Percentiles rank a stretch among this genome's conserved stretches.
phyloP scores from a whole-genome alignment of 2,888 invertebrate genomes.

The Drosophila demipolita region DNA sequence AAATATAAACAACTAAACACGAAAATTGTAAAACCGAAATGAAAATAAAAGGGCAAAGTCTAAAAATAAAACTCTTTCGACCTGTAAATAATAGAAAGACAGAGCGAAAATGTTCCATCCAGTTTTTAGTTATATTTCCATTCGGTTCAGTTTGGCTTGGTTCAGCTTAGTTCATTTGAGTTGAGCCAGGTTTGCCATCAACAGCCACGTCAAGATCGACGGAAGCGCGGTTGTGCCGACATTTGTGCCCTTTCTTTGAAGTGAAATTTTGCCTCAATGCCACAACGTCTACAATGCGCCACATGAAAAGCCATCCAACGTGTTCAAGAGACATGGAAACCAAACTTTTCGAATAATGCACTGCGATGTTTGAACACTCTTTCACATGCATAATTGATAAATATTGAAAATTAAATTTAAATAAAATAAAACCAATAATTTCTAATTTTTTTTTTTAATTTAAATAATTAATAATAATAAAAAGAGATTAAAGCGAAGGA shows the following conservation, averaged over 20 bases:
- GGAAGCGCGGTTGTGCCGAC: slow-evolving; percentile 34
- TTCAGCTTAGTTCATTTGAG: slow-evolving; percentile 17
- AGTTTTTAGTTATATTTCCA: slow-evolving; percentile 31
- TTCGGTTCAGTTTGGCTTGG: slow-evolving; percentile 14
- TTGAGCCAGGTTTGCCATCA: slow-evolving; percentile 10
- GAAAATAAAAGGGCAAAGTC: slow-evolving; percentile 53
- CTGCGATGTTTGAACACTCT: slow-evolving; percentile 10
- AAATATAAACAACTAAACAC: slow-evolving; percentile 74
- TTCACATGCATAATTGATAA: not conserved
- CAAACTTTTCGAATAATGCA: not conserved
- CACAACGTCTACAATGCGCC: slow-evolving; percentile 60
- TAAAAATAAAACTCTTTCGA: slow-evolving; percentile 44
- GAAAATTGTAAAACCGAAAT: slow-evolving; percentile 36
- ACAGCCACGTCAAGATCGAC: slow-evolving; percentile 17
- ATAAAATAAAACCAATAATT: not conserved
- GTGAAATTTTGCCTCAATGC: slow-evolving; percentile 72
- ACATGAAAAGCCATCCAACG: slow-evolving; percentile 26
- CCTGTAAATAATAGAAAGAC: slow-evolving; percentile 35
- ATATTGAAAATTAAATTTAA: too few relatives aligned
- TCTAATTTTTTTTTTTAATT: too few relatives aligned
- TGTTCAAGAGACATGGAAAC: slow-evolving; percentile 4
- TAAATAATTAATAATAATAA: not conserved
- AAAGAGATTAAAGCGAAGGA: not conserved
- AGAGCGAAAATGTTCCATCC: slow-evolving; percentile 28
- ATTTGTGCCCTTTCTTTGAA: slow-evolving; percentile 69